Conservation (phyloP, 2,797 vertebrate genomes). For the Eidolon dupreanum region DNA sequence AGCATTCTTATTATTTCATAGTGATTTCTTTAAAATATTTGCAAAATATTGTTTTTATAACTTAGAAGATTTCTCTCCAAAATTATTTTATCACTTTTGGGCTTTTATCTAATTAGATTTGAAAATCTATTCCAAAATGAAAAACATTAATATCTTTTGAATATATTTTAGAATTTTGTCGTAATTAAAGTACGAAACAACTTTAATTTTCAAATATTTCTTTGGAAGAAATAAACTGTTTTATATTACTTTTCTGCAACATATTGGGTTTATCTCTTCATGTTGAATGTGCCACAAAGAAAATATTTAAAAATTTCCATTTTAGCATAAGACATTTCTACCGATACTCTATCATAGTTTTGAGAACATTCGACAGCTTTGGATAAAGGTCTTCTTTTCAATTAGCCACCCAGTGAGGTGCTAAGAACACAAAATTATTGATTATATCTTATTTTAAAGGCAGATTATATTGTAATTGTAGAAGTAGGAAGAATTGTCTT, state of each 20-base stretch:
- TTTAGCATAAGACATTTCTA: slow-evolving; percentile 24
- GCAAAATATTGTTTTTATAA: not conserved
- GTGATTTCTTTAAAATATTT: not conserved
- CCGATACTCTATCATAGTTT: not conserved
- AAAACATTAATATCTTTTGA: slow-evolving; percentile 43
- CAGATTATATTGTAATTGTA: not conserved
- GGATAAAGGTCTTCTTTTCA: not conserved
- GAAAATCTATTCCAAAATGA: slow-evolving; percentile 38
- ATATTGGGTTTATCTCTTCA: slow-evolving; percentile 43
- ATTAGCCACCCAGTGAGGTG: not conserved
- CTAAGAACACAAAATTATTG: not conserved
- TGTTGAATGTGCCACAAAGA: slow-evolving; percentile 33
- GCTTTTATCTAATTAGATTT: slow-evolving; percentile 25
- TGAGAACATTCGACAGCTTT: not conserved
- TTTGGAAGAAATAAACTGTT: slow-evolving; percentile 21
- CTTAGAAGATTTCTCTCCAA: slow-evolving; percentile 14
- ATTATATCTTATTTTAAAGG: not conserved
- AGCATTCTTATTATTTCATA: not conserved
- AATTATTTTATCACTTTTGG: not conserved
- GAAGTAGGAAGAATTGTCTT: not conserved
- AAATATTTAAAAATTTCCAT: slow-evolving; percentile 44
- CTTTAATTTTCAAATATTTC: slow-evolving; percentile 61
- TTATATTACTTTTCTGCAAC: slow-evolving; percentile 36
- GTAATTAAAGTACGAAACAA: slow-evolving; percentile 51
- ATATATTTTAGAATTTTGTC: slow-evolving; percentile 55